phyloP scores from a whole-genome alignment of 2,888 invertebrate genomes.

The Ecliptopera silaceata region DNA sequence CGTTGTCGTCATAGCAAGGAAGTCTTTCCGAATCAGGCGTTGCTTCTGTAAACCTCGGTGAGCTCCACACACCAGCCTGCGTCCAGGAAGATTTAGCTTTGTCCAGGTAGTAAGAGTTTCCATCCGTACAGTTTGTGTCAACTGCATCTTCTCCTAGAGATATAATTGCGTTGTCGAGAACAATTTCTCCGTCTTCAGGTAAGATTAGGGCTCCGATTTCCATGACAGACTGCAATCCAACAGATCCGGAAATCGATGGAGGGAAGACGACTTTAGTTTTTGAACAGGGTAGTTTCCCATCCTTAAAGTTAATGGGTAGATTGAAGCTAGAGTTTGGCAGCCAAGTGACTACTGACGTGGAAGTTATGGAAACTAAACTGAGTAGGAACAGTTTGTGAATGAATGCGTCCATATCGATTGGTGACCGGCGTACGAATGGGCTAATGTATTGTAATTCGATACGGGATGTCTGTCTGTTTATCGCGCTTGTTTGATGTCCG shows the following conservation, averaged over 20 bases:
- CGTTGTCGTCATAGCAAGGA: slow-evolving; percentile 74
- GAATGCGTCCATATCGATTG: slow-evolving; percentile 34
- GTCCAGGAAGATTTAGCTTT: slow-evolving; percentile 60
- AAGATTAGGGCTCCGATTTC: slow-evolving; percentile 59
- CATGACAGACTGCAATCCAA: slow-evolving; percentile 52
- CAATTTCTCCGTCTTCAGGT: slow-evolving; percentile 67
- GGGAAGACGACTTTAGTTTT: slow-evolving; percentile 70
- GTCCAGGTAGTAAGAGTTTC: slow-evolving; percentile 59
- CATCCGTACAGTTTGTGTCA: slow-evolving; percentile 55
- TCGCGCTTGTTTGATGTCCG: slow-evolving; percentile 47
- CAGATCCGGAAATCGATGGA: slow-evolving; percentile 50
- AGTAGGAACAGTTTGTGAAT: slow-evolving; percentile 37
- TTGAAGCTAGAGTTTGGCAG: slow-evolving; percentile 65
- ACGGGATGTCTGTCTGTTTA: slow-evolving; percentile 63
- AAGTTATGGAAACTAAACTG: slow-evolving; percentile 42
- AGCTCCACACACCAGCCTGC: slow-evolving; percentile 72
- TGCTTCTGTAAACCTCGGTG: slow-evolving; percentile 67
- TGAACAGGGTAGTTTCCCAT: slow-evolving; percentile 66
- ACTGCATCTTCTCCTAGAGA: slow-evolving; percentile 50
- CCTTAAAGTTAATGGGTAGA: slow-evolving; percentile 61
- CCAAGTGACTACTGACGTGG: slow-evolving; percentile 62
- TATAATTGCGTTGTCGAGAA: slow-evolving; percentile 57
- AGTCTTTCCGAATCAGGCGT: slow-evolving; percentile 76
- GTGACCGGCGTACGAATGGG: slow-evolving; percentile 36
- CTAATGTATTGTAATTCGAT: slow-evolving; percentile 59